Percentiles rank a stretch among this genome's conserved stretches.
Evolutionary conservation across 2,797 vertebrate genomes (phyloP).

Genomic region (Amazona finschi): DNA sequence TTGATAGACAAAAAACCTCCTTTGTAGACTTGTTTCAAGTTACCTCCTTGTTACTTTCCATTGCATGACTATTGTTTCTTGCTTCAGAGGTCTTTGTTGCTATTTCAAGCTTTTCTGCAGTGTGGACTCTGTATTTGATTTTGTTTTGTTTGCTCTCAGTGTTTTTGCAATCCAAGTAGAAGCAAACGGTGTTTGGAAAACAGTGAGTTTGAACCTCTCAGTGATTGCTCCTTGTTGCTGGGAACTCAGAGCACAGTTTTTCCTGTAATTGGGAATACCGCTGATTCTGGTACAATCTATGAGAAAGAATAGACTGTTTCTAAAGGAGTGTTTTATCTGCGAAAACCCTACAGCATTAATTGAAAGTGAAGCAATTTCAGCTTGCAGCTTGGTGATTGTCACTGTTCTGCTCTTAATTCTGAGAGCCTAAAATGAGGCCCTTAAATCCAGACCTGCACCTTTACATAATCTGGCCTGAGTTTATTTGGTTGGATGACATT

Average conservation of each 20-base stretch:
- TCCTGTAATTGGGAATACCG: background rate
- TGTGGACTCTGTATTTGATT: slow-evolving; percentile 29
- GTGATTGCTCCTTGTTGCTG: background rate
- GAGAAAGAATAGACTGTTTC: background rate
- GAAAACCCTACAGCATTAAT: background rate
- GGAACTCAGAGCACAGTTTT: background rate
- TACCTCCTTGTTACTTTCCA: background rate
- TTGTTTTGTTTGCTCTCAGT: background rate
- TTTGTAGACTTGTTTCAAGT: background rate
- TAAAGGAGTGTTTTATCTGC: background rate
- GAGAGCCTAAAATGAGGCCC: background rate
- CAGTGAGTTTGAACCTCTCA: background rate
- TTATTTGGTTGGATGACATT: background rate
- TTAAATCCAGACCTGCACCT: background rate
- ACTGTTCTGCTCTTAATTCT: background rate
- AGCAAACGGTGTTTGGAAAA: slow-evolving; percentile 22
- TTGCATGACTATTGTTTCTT: slow-evolving; percentile 3
- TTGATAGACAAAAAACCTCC: background rate
- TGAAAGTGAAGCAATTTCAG: background rate
- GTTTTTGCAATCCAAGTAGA: slow-evolving; percentile 48
- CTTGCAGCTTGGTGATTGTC: background rate
- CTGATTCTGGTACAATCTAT: background rate
- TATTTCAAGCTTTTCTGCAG: background rate
- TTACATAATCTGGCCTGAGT: background rate
- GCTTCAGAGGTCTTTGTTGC: background rate